A percentile compares a stretch with the other conserved stretches of the same genome.
Conservation (phyloP, 2,113 vertebrate genomes). For the Ceyx cyanopectus region DNA sequence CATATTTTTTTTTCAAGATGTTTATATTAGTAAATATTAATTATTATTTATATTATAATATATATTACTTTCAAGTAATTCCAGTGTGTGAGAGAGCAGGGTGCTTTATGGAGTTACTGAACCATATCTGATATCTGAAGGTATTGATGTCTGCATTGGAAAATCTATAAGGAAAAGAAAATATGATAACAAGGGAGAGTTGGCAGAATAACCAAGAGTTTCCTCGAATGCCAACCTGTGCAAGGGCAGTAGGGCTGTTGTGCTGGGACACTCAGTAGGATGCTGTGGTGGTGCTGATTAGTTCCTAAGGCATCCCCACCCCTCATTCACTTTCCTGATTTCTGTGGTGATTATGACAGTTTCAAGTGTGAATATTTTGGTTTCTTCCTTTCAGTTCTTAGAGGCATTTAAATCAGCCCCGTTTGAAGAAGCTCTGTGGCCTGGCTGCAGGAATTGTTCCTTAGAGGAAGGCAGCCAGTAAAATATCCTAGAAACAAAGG, state of each 20-base stretch:
- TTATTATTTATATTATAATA: no score
- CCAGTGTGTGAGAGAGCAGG: not conserved
- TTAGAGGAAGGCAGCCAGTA: conserved; percentile 3
- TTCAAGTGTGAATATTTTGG: not conserved
- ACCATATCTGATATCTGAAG: not conserved
- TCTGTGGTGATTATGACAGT: not conserved
- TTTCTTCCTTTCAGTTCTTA: not conserved
- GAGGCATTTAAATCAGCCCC: not conserved
- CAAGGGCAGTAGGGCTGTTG: not conserved
- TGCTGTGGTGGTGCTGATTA: not conserved
- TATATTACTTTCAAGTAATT: no score
- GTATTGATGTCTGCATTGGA: not conserved
- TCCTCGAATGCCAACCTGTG: not conserved
- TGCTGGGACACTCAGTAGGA: not conserved
- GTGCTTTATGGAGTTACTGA: not conserved
- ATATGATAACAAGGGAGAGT: not conserved
- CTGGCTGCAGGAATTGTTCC: not conserved
- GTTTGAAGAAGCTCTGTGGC: conserved; percentile 3
- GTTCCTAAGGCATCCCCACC: not conserved
- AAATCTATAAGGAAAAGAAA: not conserved
- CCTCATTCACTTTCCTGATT: not conserved
- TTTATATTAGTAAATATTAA: no score
- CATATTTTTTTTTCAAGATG: no score
- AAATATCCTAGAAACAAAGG: conserved; percentile 30
- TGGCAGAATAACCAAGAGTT: not conserved